Percentiles rank a stretch among this genome's conserved stretches.
phyloP scores from a whole-genome alignment of 2,888 invertebrate genomes.

The Monochamus alternatus region DNA sequence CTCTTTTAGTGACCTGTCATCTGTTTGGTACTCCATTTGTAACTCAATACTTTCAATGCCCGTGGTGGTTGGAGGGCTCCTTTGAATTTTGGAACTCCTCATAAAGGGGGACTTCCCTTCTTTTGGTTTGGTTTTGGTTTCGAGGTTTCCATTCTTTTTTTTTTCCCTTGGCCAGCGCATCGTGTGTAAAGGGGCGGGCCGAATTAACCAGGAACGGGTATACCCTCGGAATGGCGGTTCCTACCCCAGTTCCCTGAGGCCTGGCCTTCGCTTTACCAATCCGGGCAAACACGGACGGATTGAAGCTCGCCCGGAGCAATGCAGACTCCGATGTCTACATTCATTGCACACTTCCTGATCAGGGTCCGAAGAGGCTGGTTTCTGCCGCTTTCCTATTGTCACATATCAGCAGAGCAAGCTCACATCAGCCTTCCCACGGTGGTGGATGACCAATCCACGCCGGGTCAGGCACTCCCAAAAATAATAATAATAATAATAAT shows the following conservation, averaged over 20 bases:
- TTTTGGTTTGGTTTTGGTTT: no score
- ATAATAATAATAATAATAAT: no score
- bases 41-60: no score
- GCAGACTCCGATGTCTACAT: neutral
- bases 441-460: no score
- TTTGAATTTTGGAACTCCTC: no score
- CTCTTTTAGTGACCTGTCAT: no score
- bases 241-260: conserved; percentile 33
- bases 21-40: no score
- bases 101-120: no score
- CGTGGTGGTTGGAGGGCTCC: no score
- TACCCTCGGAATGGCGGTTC: conserved; percentile 14
- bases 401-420: conserved; percentile 13
- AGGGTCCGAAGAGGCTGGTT: conserved; percentile 4
- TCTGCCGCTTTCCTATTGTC: neutral
- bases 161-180: conserved; percentile 11
- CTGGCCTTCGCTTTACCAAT: conserved; percentile 14
- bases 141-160: no score
- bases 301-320: neutral
- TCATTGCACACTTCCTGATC: conserved; percentile 8
- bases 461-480: no score
- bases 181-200: conserved; percentile 27
- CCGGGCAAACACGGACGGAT: conserved; percentile 24
- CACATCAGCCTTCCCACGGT: neutral
- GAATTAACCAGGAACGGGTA: conserved; percentile 17